Conservation (phyloP, 2,113 vertebrate species). For the Corythaixoides concolor region DNA sequence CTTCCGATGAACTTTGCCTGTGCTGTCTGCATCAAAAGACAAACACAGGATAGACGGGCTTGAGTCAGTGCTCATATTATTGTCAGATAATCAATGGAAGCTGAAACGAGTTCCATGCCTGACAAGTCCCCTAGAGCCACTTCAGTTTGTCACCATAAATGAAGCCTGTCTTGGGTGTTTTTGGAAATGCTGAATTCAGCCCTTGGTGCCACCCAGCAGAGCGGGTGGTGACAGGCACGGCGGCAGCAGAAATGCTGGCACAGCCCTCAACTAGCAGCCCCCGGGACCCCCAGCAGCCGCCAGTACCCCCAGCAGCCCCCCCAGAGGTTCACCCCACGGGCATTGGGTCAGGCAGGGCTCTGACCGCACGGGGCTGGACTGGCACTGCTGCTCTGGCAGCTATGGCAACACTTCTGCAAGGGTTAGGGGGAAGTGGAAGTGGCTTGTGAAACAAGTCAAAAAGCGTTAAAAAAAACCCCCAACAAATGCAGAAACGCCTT, state of each 20-base stretch:
- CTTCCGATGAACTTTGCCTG: background rate
- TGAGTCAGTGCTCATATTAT: background rate
- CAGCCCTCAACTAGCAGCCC: background rate
- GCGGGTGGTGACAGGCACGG: fast-evolving
- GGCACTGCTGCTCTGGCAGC: background rate
- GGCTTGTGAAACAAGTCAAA: background rate
- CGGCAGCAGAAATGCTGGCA: background rate
- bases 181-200: background rate
- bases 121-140: background rate
- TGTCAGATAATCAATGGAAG: background rate
- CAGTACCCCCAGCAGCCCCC: fast-evolving
- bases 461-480: background rate
- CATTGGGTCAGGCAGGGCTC: fast-evolving
- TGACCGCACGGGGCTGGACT: fast-evolving
- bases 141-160: background rate
- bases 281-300: background rate
- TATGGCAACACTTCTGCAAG: background rate
- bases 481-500: background rate
- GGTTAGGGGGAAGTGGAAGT: constrained; percentile 27
- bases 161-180: fast-evolving
- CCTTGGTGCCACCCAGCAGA: background rate
- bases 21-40: background rate
- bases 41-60: background rate
- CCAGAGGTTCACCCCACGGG: fast-evolving
- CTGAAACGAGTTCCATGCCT: background rate